Evolutionary conservation across 2,888 invertebrate species (phyloP).

Genomic region (Acanthosepion esculentum): DNA sequence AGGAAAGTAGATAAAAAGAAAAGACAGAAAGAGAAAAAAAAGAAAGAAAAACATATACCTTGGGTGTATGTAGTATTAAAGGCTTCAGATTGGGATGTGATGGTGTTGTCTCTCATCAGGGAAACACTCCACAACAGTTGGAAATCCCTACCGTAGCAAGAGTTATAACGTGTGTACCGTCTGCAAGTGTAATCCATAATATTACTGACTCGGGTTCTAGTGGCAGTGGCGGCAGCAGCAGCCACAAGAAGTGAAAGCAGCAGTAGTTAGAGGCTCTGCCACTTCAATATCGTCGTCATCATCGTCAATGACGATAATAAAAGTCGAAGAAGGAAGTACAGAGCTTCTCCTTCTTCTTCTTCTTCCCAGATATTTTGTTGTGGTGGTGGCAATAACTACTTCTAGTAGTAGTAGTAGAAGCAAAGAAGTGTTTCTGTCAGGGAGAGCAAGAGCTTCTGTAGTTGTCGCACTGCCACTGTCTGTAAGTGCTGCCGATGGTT

Average conservation of each 20-base stretch:
- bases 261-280: background rate
- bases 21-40: background rate
- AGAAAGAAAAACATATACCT: background rate
- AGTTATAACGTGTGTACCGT: slow-evolving; percentile 33
- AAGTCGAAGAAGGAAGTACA: background rate
- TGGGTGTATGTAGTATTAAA: background rate
- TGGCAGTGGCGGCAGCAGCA: background rate
- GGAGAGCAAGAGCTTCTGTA: background rate
- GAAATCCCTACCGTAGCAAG: slow-evolving; percentile 33
- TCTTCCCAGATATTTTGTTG: background rate
- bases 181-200: slow-evolving; percentile 33
- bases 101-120: slow-evolving; percentile 33
- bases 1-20: background rate
- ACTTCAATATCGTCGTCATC: background rate
- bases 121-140: slow-evolving; percentile 9
- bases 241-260: background rate
- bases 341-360: background rate
- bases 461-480: too few relatives aligned
- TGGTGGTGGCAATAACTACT: background rate
- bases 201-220: background rate
- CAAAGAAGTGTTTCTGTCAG: background rate
- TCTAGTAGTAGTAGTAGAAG: background rate
- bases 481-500: background rate
- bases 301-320: background rate
- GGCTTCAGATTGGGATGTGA: slow-evolving; percentile 33